phyloP scores from a whole-genome alignment of 2,113 vertebrate genomes.

The Peromyscus maniculatus region DNA sequence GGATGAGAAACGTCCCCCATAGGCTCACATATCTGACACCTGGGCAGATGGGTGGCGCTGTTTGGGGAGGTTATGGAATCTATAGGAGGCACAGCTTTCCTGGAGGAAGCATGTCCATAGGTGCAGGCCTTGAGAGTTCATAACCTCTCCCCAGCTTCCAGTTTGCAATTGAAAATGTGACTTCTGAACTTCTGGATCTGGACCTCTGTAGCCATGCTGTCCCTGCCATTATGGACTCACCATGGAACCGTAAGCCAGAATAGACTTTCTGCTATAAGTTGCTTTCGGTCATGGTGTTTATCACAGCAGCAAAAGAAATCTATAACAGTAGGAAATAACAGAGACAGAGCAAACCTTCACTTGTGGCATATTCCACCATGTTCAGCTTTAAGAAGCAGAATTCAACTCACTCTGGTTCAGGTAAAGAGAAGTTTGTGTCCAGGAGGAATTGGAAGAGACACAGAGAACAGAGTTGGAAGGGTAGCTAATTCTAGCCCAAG shows the following conservation, averaged over 20 bases:
- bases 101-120: neutral
- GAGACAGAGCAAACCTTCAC: neutral
- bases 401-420: neutral
- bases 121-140: neutral
- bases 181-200: neutral
- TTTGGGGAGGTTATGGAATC: neutral
- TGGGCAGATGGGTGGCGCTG: too few species aligned
- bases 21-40: too few species aligned
- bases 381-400: constrained; percentile 4
- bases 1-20: neutral
- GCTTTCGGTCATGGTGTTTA: neutral
- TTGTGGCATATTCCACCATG: neutral
- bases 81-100: neutral
- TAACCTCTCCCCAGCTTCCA: neutral
- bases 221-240: neutral
- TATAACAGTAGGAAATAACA: neutral
- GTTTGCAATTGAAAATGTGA: neutral
- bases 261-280: neutral
- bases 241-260: neutral
- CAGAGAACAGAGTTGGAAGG: neutral
- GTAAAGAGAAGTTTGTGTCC: constrained; percentile 8
- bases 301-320: neutral
- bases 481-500: neutral
- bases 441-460: neutral
- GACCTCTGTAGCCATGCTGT: neutral